Evolutionary conservation across 2,888 invertebrate genomes (phyloP).

Genomic region (Heliconius aoede): DNA sequence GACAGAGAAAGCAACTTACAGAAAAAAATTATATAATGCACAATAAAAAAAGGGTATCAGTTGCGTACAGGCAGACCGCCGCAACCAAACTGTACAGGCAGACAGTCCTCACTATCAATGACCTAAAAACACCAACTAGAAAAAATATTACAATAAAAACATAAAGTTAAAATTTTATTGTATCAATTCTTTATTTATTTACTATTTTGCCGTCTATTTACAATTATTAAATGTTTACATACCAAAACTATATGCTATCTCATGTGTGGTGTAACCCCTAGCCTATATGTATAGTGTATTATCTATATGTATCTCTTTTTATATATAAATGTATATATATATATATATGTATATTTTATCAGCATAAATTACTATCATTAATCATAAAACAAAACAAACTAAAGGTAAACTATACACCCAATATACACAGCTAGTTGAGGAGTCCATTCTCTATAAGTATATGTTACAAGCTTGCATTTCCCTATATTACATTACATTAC

Average conservation of each 20-base stretch:
- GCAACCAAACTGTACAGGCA: constrained; percentile 68
- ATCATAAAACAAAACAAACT: constrained; percentile 75
- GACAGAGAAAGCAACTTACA: constrained; percentile 83
- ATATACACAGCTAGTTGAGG: constrained; percentile 78
- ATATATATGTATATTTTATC: constrained; percentile 73
- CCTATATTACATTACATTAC: constrained; percentile 60
- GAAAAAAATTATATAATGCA: constrained; percentile 75
- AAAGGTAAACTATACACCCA: constrained; percentile 81
- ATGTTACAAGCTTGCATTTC: constrained; percentile 77
- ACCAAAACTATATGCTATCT: constrained; percentile 81
- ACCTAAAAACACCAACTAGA: constrained; percentile 67
- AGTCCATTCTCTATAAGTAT: constrained; percentile 73
- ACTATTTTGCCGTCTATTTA: constrained; percentile 79
- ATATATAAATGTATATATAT: constrained; percentile 58
- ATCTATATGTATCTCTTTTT: constrained; percentile 79
- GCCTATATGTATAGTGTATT: constrained; percentile 82
- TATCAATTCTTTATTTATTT: constrained; percentile 78
- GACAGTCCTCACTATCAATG: constrained; percentile 51
- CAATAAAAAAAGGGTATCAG: constrained; percentile 71
- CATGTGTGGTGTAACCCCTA: constrained; percentile 79
- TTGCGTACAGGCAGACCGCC: constrained; percentile 65
- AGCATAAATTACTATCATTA: constrained; percentile 83
- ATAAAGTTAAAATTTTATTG: constrained; percentile 77
- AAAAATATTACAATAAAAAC: constrained; percentile 80
- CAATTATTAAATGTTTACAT: constrained; percentile 80